Conservation (phyloP, 2,113 vertebrate species). For the Butastur rufipennis region DNA sequence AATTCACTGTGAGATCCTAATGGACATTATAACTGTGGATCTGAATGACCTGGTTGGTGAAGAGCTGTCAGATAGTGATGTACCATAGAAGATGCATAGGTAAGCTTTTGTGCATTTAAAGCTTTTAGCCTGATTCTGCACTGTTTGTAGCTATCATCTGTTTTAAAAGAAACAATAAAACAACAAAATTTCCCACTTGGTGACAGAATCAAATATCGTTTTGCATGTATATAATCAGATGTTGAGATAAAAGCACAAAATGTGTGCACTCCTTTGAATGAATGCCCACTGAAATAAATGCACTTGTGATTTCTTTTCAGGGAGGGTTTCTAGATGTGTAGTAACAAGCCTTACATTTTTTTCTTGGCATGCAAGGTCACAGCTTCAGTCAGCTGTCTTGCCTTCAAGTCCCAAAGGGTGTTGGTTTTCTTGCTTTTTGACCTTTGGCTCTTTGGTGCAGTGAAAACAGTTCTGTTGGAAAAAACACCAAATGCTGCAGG, state of each 20-base stretch:
- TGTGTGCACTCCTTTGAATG: neutral
- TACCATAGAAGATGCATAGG: neutral
- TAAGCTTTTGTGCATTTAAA: neutral
- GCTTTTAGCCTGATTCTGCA: constrained; percentile 15
- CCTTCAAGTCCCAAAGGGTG: neutral
- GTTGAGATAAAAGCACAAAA: constrained; percentile 5
- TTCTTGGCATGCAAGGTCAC: neutral
- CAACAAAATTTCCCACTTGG: neutral
- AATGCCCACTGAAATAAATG: neutral
- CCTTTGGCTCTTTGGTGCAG: neutral
- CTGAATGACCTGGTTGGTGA: neutral
- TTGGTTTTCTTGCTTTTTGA: neutral
- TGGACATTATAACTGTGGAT: neutral
- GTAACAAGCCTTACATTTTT: neutral
- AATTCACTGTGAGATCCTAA: neutral
- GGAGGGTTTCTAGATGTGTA: neutral
- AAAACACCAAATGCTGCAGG: neutral
- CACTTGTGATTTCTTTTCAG: neutral
- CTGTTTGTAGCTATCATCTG: neutral
- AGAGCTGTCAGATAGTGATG: constrained; percentile 2
- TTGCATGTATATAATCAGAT: neutral
- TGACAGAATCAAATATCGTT: neutral
- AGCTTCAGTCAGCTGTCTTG: neutral
- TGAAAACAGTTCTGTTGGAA: neutral
- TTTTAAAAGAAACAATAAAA: constrained; percentile 16